These are phyloP conservation scores for Dipodomys spectabilis DNA, from an alignment of 2,113 vertebrate species.

Conservation along the genomic window DNA sequence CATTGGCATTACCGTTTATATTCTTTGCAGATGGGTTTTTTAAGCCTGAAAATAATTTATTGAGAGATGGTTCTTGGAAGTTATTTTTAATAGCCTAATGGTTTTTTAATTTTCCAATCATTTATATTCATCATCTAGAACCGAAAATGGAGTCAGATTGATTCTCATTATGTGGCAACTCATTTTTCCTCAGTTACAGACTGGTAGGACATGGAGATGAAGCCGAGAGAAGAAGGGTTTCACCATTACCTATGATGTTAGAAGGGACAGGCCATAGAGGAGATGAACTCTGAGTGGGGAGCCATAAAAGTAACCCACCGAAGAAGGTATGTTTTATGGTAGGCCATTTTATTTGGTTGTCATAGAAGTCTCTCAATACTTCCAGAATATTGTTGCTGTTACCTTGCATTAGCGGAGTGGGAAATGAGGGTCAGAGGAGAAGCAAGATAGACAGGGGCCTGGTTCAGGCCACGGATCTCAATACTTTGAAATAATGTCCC, in stretches of 20 bases:
- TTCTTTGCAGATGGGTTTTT: slow-evolving; percentile 78
- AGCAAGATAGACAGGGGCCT: background rate
- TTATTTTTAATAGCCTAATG: slow-evolving; percentile 82
- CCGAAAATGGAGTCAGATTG: slow-evolving; percentile 62
- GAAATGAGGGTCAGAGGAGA: background rate
- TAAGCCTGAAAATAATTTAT: slow-evolving; percentile 80
- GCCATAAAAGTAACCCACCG: background rate
- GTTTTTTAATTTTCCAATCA: slow-evolving; percentile 81
- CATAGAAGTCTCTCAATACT: background rate
- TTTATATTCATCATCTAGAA: slow-evolving; percentile 79
- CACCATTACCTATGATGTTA: background rate
- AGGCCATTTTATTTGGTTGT: background rate
- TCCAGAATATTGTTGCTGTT: background rate
- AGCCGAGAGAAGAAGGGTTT: background rate
- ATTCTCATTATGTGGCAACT: slow-evolving; percentile 42
- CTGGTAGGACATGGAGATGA: slow-evolving; percentile 43
- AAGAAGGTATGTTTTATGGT: background rate
- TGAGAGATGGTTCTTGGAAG: too few species aligned
- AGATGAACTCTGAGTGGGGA: slow-evolving; percentile 30
- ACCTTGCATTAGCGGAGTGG: background rate
- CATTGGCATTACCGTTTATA: slow-evolving; percentile 71
- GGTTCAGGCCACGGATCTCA: background rate
- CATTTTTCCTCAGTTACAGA: slow-evolving; percentile 52
- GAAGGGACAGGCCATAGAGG: background rate
- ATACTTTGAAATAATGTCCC: background rate